phyloP scores from a whole-genome alignment of 2,888 invertebrate genomes.

The Axea sp. region DNA sequence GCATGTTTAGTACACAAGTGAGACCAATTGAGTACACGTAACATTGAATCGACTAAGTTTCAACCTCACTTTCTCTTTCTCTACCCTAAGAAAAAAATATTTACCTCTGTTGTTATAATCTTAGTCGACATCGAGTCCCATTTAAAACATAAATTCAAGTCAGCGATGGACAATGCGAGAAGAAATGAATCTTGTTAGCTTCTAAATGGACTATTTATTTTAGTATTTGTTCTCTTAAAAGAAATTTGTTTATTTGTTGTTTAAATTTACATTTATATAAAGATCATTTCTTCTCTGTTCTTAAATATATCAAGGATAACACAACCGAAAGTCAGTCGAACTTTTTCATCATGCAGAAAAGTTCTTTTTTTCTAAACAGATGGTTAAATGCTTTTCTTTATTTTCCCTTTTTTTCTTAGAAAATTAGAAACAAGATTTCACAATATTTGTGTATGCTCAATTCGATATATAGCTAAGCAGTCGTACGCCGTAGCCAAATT shows the following conservation, averaged over 20 bases:
- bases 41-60: slow-evolving; percentile 29
- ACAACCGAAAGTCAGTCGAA: slow-evolving; percentile 1
- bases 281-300: too few species aligned
- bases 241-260: too few species aligned
- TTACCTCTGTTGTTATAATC: background rate
- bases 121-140: slow-evolving; percentile 19
- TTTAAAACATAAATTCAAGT: slow-evolving; percentile 1
- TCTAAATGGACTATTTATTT: too few species aligned
- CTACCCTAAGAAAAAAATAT: slow-evolving; percentile 13
- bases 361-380: too few species aligned
- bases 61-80: background rate
- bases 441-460: slow-evolving; percentile 11
- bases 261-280: too few species aligned
- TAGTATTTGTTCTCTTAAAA: too few species aligned
- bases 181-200: too few species aligned
- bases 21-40: slow-evolving; percentile 23
- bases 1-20: slow-evolving; percentile 6
- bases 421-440: slow-evolving; percentile 13
- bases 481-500: slow-evolving; percentile 5
- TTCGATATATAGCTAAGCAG: slow-evolving; percentile 29
- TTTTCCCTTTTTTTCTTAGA: background rate
- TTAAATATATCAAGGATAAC: slow-evolving; percentile 1
- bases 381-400: too few species aligned
- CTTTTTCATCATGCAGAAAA: background rate
- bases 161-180: background rate